Percentiles rank a stretch among this genome's conserved stretches.
Conservation (phyloP, 2,888 invertebrate species). For the Zygaena filipendulae region DNA sequence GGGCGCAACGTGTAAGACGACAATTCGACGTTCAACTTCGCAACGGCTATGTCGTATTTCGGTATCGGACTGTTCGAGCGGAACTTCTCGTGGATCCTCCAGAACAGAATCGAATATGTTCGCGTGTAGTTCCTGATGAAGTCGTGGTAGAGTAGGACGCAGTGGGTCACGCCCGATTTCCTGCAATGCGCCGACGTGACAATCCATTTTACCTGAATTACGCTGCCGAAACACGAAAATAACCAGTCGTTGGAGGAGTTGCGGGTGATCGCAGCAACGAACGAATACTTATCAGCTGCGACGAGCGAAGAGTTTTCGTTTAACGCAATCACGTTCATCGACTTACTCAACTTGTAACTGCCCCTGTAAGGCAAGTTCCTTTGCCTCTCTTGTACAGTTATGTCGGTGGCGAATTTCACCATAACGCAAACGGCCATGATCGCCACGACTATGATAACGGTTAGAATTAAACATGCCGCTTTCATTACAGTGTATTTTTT, state of each 20-base stretch:
- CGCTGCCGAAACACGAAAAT: slow-evolving; percentile 45
- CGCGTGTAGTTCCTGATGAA: slow-evolving; percentile 33
- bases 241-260: slow-evolving; percentile 34
- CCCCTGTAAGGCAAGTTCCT: slow-evolving; percentile 23
- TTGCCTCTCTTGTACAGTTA: slow-evolving; percentile 35
- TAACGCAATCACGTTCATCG: slow-evolving; percentile 36
- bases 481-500: slow-evolving; percentile 36
- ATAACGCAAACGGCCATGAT: slow-evolving; percentile 51
- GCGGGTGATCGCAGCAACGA: slow-evolving; percentile 40
- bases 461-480: slow-evolving; percentile 38
- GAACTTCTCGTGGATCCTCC: slow-evolving; percentile 44
- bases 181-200: slow-evolving; percentile 50
- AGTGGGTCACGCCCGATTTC: slow-evolving; percentile 28
- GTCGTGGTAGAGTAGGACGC: slow-evolving; percentile 38
- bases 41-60: slow-evolving; percentile 44
- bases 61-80: slow-evolving; percentile 23
- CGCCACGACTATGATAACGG: slow-evolving; percentile 34
- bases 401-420: slow-evolving; percentile 55
- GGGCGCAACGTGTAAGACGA: slow-evolving; percentile 26
- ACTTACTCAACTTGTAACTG: slow-evolving; percentile 25
- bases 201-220: slow-evolving; percentile 42
- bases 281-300: slow-evolving; percentile 32
- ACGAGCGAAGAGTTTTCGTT: slow-evolving; percentile 24
- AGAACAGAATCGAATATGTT: slow-evolving; percentile 39
- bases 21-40: slow-evolving; percentile 33